Conservation (phyloP, 2,113 vertebrate genomes). For the Tichodroma muraria region DNA sequence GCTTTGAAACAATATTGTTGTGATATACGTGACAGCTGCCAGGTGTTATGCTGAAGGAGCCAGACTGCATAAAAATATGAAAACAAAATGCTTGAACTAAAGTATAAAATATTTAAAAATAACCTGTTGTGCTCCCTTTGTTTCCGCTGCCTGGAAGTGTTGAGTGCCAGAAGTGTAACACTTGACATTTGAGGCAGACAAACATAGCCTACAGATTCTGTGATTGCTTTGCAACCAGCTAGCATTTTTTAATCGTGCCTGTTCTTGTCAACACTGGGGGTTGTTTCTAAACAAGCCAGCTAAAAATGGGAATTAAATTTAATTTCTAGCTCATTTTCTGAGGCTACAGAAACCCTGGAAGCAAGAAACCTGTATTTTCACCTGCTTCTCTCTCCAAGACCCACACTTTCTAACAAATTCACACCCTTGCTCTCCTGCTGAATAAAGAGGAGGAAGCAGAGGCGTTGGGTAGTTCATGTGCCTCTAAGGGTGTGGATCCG, state of each 20-base stretch:
- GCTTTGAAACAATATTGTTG: slow-evolving; percentile 15
- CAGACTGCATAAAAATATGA: slow-evolving; percentile 27
- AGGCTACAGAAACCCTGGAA: neutral
- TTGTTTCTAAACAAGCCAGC: slow-evolving; percentile 22
- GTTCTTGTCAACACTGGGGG: neutral
- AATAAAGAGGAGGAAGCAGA: neutral
- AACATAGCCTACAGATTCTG: slow-evolving; percentile 11
- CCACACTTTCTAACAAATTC: neutral
- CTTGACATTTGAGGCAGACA: slow-evolving; percentile 47
- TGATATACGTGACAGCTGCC: slow-evolving; percentile 50
- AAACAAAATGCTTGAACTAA: slow-evolving; percentile 54
- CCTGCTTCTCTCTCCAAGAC: neutral
- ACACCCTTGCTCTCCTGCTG: neutral
- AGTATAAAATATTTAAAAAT: slow-evolving; percentile 55
- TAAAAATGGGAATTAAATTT: neutral
- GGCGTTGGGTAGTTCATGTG: neutral
- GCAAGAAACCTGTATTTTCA: neutral
- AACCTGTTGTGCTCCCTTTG: slow-evolving; percentile 48
- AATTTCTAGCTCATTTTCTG: neutral
- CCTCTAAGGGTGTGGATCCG: neutral
- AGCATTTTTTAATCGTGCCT: slow-evolving; percentile 4
- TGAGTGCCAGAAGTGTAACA: slow-evolving; percentile 21
- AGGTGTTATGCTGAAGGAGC: slow-evolving; percentile 35
- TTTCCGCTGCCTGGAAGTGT: slow-evolving; percentile 36
- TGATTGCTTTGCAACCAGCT: neutral